Evolutionary conservation across 2,113 vertebrate genomes (phyloP), one percentile per base, ranked within the genome.

Genomic region (Semicossyphus pulcher): DNA sequence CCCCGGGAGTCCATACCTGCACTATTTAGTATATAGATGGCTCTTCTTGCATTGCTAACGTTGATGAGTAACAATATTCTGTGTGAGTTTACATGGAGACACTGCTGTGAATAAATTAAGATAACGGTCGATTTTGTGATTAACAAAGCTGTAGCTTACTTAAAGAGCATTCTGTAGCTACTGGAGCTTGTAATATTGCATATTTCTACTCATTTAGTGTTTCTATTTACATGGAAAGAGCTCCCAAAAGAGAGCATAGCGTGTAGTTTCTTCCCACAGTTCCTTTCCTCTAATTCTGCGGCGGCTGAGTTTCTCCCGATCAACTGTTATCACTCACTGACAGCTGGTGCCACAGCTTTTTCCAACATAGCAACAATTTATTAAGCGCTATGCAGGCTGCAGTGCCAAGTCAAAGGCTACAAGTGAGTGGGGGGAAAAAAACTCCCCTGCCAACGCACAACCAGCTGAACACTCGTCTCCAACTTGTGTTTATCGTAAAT

Each of bases 351-450:
- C 62, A 37, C 64, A 44, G 53, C 25, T 54, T 76, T 72, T 87
- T 77, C 75, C 84, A 74, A 36, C 60, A 76, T 65, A 81, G 77
- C 68, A 81, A 84, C 80, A 63, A 37, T 76, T 63, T 63, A 48
- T 67, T 83, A 61, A 31, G 60, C 14, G 15, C 6, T 6, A 3
- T 31, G 34, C 51, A 64, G 60, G 48, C 49, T 39, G 45, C 36
- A 32, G 28, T 31, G 32, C 36, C 29, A 16, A 31, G 44, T 20
- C 18, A 68, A 15, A 62, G 20, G 59, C n/a, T n/a, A 18, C 25
- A 44, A 58, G n/a, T 2, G 14, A 34, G 9, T 21, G 57, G 39
- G 5, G 14, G 29, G 39, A 41, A 61, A 47, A 56, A 23, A 63
- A 49, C 1, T 4, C 70, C 18, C 42, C 10, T 47, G 59, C 69